Percentiles rank a stretch among this genome's conserved stretches.
phyloP scores from a whole-genome alignment of 2,797 vertebrate genomes.

The Orestias chungarensis region DNA sequence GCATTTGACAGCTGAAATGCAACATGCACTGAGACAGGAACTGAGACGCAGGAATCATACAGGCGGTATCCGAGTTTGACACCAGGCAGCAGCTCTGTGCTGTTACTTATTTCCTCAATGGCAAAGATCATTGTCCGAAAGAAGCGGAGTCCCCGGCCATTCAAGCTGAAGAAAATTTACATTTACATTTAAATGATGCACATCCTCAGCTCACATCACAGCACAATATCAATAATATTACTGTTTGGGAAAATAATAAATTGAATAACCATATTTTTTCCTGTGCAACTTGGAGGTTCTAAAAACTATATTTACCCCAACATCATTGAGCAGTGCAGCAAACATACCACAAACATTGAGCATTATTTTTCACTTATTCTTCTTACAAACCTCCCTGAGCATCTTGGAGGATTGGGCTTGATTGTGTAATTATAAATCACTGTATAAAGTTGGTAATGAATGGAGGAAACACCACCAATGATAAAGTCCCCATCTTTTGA shows the following conservation, averaged over 20 bases:
- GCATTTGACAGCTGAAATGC: slow-evolving; percentile 60
- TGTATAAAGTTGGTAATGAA: slow-evolving; percentile 50
- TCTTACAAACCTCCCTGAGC: slow-evolving; percentile 62
- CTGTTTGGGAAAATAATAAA: no score
- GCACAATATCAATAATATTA: no score
- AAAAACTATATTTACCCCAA: no score
- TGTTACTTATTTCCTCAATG: slow-evolving; percentile 71
- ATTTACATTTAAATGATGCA: no score
- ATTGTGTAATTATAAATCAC: slow-evolving; percentile 52
- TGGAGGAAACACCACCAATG: slow-evolving; percentile 64
- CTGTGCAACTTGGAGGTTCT: no score
- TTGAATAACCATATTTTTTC: not conserved
- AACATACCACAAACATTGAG: not conserved
- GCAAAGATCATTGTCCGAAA: slow-evolving; percentile 60
- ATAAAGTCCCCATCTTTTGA: slow-evolving; percentile 1
- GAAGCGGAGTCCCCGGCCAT: slow-evolving; percentile 55
- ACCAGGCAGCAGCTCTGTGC: slow-evolving; percentile 51
- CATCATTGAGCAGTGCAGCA: not conserved
- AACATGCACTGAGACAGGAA: slow-evolving; percentile 43
- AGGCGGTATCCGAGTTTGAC: slow-evolving; percentile 65
- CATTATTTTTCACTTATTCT: not conserved
- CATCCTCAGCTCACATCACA: no score
- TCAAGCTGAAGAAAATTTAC: slow-evolving; percentile 19
- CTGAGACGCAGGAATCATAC: slow-evolving; percentile 63
- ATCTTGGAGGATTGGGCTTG: slow-evolving; percentile 53